phyloP scores from a whole-genome alignment of 2,888 invertebrate genomes.

The Hermodice carunculata region DNA sequence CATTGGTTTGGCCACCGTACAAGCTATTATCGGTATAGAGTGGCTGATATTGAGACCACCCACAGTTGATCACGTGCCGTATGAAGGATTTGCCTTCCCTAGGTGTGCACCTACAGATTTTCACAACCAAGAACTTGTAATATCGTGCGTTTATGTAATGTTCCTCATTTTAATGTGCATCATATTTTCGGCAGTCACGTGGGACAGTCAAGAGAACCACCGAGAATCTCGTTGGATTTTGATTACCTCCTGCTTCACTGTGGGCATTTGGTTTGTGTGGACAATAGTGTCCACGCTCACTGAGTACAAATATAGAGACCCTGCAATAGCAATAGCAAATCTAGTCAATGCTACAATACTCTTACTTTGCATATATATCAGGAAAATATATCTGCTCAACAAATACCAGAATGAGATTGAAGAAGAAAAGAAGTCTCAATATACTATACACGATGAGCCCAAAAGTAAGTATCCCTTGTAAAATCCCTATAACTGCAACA shows the following conservation, averaged over 20 bases:
- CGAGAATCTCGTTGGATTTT: conserved; percentile 69
- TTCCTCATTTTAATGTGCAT: conserved; percentile 67
- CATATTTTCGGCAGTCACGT: conserved; percentile 66
- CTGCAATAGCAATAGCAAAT: conserved; percentile 10
- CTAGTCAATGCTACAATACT: conserved; percentile 68
- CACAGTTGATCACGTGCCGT: conserved; percentile 52
- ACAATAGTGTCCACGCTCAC: conserved; percentile 63
- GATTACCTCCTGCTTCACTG: conserved; percentile 62
- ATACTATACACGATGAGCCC: conserved; percentile 5
- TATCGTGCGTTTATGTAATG: conserved; percentile 70
- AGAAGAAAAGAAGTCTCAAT: conserved; percentile 34
- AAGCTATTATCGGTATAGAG: conserved; percentile 68
- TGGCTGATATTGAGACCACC: conserved; percentile 70
- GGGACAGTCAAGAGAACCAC: conserved; percentile 66
- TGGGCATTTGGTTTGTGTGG: conserved; percentile 69
- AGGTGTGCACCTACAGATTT: conserved; percentile 31
- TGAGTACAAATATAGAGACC: conserved; percentile 33
- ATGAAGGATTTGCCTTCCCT: no score
- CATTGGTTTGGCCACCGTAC: conserved; percentile 65
- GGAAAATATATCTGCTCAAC: conserved; percentile 66
- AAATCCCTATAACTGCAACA: not conserved
- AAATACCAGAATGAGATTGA: conserved; percentile 56
- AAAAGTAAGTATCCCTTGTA: conserved; percentile 4
- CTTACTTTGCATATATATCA: conserved; percentile 66
- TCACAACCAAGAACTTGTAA: conserved; percentile 67